Evolutionary conservation across 2,888 invertebrate genomes (phyloP), one percentile per base, ranked within the genome.

Genomic region (Chromoteleia sp.): DNA sequence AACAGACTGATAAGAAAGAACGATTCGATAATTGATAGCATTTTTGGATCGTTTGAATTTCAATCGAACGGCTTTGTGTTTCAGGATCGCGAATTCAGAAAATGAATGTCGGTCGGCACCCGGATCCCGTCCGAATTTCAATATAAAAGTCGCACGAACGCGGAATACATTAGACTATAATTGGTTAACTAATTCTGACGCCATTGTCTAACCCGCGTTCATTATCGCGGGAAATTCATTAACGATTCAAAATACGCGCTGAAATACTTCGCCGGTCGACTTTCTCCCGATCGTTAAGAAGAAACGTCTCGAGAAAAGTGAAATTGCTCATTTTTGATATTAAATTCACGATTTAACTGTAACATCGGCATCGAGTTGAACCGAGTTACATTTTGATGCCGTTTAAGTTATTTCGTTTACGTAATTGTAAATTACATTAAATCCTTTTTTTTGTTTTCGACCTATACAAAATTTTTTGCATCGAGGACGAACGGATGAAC

Each of bases 301-400:
- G 78, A 83, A 83, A 79, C 81, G 67, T 80, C 79, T 73, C 58
- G 83, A 77, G 84, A 83, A 85, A 78, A 84, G 82, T 82, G 79
- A 82, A 74, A 67, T 59, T 75, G 71, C 30, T 74, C 75, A 76
- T 68, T 76, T 74, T 82, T 80, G 75, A 76, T 78, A 83, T 80
- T 82, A 59, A 73, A 70, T 71, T 80, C 76, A 74, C 68, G 61
- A 76, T 67, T 76, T 70, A 83, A 84, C 81, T 75, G 70, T 71
- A 77, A 81, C 65, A 74, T 76, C 54, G 58, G 43, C 61, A 52
- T 41, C 59, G 36, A 21, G 8, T 61, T 61, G 50, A 71, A 19
- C 14, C 25, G 43, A 33, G 48, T 76, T 43, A 52, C 21, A 17
- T 30, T 43, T 43, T 6, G 6, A 29, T 15, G 10, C 15, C 0